These are phyloP conservation scores for Phasianus colchicus DNA, from an alignment of 2,113 vertebrate species.

Conservation along the genomic window DNA sequence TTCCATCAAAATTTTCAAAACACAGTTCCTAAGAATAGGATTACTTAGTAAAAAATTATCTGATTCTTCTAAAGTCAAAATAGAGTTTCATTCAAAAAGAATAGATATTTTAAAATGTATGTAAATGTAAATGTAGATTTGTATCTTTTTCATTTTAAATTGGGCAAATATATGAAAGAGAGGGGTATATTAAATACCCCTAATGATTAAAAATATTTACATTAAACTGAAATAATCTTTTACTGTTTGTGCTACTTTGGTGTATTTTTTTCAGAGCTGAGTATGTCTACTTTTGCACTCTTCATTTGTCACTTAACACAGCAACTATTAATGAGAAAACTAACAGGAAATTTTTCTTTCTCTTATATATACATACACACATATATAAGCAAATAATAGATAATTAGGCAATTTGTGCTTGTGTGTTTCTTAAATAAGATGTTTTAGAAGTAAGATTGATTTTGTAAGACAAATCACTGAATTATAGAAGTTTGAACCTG, in stretches of 20 bases:
- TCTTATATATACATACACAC: neutral
- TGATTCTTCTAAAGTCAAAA: neutral
- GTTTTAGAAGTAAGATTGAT: neutral
- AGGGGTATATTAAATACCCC: neutral
- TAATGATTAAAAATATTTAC: neutral
- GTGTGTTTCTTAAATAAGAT: too few species aligned
- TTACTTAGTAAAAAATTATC: neutral
- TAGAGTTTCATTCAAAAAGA: neutral
- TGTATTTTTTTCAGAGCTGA: neutral
- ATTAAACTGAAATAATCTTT: neutral
- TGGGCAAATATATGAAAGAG: accelerated
- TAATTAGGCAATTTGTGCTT: neutral
- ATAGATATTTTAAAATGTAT: neutral
- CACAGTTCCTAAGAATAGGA: neutral
- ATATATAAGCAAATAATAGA: accelerated
- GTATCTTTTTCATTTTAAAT: neutral
- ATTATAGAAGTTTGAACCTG: neutral
- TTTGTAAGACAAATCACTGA: neutral
- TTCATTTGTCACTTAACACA: neutral
- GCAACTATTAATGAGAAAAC: neutral
- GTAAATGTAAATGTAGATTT: neutral
- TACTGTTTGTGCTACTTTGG: neutral
- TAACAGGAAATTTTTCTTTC: neutral
- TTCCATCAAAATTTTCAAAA: neutral
- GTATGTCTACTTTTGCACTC: neutral